Base-by-base conservation (phyloP, 2,797 vertebrate genomes). In the Neopelma chrysocephalum region DNA sequence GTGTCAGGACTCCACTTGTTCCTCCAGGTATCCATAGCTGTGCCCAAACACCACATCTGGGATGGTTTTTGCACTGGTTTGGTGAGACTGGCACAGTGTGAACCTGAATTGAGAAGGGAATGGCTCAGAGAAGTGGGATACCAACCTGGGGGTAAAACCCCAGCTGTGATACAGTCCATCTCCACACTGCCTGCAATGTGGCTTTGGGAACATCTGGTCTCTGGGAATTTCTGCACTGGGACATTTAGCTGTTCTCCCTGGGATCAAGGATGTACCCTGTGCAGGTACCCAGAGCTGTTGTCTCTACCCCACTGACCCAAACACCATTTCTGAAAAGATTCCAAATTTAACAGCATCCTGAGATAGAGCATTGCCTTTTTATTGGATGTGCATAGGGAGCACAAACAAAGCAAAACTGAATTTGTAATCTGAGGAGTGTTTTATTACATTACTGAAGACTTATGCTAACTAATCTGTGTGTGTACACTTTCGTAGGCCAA, bases 91-190 rank as follows among this genome's bases (percentile, higher is more conserved):
- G 9, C 27, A 29, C 4, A 23, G 17, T 7, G 22, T 22, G 25
- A 76, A 19, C 4, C 40, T 47, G 36, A 34, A 40, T 0, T 17
- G 58, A 25, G 3, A 85, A 70, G 11, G 2, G 38, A 42, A 40
- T 36, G 61, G 26, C 3, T 43, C 32, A 3, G 13, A 9, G 20
- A 31, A 25, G 15, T 25, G 29, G 21, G 18, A 1, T 27, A 15
- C 15, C 21, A n/a, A 8, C 5, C 13, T 40, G 6, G 32, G 26
- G 34, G 15, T 50, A 14, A 6, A 34, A 13, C 48, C 15, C 5
- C 9, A 29, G 26, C 32, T 34, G 12, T 26, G 45, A 9, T 0
- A 6, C 15, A 23, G 50, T 22, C 10, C 3, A 0, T 18, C 38
- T 6, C 23, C 12, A 2, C 16, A 4, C 20, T 13, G 19, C 36